Conservation (phyloP, 2,113 vertebrate species). For the Menura novaehollandiae region DNA sequence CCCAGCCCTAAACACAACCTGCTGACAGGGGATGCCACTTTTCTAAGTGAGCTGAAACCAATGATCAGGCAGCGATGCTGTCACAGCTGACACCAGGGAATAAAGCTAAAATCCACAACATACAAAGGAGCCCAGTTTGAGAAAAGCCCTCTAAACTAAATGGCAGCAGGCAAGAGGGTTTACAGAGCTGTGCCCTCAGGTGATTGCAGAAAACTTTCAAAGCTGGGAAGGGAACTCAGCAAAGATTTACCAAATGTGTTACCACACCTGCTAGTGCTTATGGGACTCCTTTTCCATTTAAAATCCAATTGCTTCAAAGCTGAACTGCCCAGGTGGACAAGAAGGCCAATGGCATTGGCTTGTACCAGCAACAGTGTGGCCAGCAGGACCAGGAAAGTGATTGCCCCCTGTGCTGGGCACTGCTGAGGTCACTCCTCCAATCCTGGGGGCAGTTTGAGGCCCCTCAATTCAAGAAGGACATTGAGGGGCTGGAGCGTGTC, state of each 20-base stretch:
- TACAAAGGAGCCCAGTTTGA: not conserved
- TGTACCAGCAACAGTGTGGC: not conserved
- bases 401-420: not conserved
- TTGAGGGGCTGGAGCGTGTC: accelerated
- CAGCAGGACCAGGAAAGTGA: not conserved
- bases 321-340: not conserved
- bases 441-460: not conserved
- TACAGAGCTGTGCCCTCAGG: not conserved
- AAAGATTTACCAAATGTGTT: not conserved
- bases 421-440: not conserved
- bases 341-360: not conserved
- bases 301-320: not conserved
- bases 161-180: not conserved
- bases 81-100: not conserved
- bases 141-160: not conserved
- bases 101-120: not conserved
- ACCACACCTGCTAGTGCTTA: not conserved
- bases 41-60: not conserved
- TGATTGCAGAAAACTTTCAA: not conserved
- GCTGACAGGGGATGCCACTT: not conserved
- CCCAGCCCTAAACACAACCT: not conserved
- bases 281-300: not conserved
- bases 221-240: not conserved
- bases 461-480: not conserved
- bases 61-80: not conserved